Base-by-base conservation (phyloP, 30 jellyfish, hydroid and myxozoan species). In the Hydractinia echinata region DNA sequence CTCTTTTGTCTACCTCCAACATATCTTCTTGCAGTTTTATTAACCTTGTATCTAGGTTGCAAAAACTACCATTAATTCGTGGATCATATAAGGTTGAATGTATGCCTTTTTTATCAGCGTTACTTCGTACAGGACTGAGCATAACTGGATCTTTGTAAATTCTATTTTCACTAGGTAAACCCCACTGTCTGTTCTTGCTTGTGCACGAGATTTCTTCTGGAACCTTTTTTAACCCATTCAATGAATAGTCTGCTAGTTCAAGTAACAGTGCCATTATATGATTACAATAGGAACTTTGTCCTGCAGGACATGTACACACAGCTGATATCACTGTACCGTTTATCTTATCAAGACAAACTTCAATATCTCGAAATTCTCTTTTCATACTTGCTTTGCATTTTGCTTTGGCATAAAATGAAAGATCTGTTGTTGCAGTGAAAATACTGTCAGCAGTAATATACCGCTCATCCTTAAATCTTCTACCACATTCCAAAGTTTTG, bases 241-340 rank as follows among this genome's bases (percentile, higher is more conserved):
- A 49, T 14, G 90, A 76, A 67, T 76, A 84, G 64, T 84, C 91
- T 15, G 86, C 77, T 61, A 84, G 39, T 69, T 84, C 91, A 48
- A 84, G 79, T 39, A 79, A 73, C 94, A 76, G 60, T 30, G 44
- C 44, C 2, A 30, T 30, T 30, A 2, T 30, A 30, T 30, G 44
- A 30, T 30, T 30, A 30, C 79, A 84, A 15, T 84, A 90, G n/a
- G n/a, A n/a, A 68, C 87, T 58, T 52, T 76, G 16, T 62, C 94
- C 91, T 66, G 94, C 90, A 30, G 78, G 89, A 68, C 83, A 79
- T 20, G 67, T 64, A 66, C 87, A 30, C 44, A 30, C 44, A 30
- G 44, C 44, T 30, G 44, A 30, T 30, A 30, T 30, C 44, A 30
- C 44, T 69, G 68, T 19, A 16, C 78, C 53, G 61, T 70, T 30